Percentiles rank a stretch among this genome's conserved stretches.
phyloP scores from a whole-genome alignment of 2,113 vertebrate species.

The Aramus guarauna region DNA sequence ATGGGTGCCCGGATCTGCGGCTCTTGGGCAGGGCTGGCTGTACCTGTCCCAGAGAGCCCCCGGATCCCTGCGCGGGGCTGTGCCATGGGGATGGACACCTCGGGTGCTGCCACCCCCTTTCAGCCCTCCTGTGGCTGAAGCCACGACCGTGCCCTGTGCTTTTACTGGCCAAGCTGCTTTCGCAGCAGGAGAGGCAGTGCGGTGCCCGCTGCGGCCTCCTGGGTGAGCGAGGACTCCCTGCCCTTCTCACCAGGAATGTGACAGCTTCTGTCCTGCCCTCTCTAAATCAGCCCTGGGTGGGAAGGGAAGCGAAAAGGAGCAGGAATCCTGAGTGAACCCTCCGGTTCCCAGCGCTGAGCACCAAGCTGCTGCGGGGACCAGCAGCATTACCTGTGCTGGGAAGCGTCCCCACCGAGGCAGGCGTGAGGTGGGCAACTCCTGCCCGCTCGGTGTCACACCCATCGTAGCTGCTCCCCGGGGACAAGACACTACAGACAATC shows the following conservation, averaged over 20 bases:
- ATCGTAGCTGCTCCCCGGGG: not conserved
- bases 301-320: not conserved
- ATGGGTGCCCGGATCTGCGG: rapidly evolving
- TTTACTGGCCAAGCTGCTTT: not conserved
- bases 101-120: not conserved
- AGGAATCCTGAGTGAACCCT: conserved; percentile 1
- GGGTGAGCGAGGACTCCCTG: rapidly evolving
- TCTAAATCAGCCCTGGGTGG: not conserved
- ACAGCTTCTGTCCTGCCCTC: not conserved
- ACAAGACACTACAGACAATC: not conserved
- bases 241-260: not conserved
- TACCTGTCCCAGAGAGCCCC: not conserved
- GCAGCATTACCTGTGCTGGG: not conserved
- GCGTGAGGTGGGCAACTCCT: not conserved
- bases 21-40: rapidly evolving
- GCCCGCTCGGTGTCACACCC: rapidly evolving
- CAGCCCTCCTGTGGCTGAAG: not conserved
- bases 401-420: not conserved
- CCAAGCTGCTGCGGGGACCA: not conserved
- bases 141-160: not conserved
- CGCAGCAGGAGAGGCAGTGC: rapidly evolving
- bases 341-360: not conserved
- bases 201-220: not conserved
- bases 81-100: rapidly evolving
- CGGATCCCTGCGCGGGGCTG: rapidly evolving